Conservation (phyloP, 2,888 invertebrate genomes). For the Brenthis daphne region DNA sequence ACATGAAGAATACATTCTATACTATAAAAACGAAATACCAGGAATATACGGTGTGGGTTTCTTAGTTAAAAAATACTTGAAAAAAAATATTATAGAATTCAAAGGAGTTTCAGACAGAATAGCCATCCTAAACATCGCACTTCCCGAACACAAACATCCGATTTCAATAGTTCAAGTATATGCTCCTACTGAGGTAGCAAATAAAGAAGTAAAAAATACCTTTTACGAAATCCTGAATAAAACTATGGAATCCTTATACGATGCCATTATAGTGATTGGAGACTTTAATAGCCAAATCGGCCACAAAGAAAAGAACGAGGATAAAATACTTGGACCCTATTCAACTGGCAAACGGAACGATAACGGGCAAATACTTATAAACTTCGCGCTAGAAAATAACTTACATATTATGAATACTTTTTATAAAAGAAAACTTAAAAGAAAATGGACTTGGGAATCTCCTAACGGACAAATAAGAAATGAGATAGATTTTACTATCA, state of each 20-base stretch:
- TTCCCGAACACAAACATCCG: slow-evolving; percentile 18
- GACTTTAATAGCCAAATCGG: slow-evolving; percentile 39
- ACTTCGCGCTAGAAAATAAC: slow-evolving; percentile 29
- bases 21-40: slow-evolving; percentile 33
- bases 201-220: slow-evolving; percentile 20
- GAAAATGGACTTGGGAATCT: too few species aligned
- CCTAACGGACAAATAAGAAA: too few species aligned
- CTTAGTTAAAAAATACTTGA: slow-evolving; percentile 34
- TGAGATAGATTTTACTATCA: too few species aligned
- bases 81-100: slow-evolving; percentile 31
- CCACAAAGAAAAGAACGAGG: slow-evolving; percentile 30
- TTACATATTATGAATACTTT: neutral
- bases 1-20: slow-evolving; percentile 36
- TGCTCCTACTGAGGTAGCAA: slow-evolving; percentile 32
- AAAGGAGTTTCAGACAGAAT: slow-evolving; percentile 38
- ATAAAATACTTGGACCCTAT: slow-evolving; percentile 32
- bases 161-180: slow-evolving; percentile 34
- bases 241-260: neutral
- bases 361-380: slow-evolving; percentile 41
- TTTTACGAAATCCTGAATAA: slow-evolving; percentile 22
- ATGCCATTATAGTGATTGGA: slow-evolving; percentile 37
- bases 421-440: too few species aligned
- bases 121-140: slow-evolving; percentile 34
- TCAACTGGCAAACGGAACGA: slow-evolving; percentile 37
- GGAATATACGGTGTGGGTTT: slow-evolving; percentile 39